Evolutionary conservation across 2,888 invertebrate species (phyloP).

Genomic region (Ichneumon xanthorius): DNA sequence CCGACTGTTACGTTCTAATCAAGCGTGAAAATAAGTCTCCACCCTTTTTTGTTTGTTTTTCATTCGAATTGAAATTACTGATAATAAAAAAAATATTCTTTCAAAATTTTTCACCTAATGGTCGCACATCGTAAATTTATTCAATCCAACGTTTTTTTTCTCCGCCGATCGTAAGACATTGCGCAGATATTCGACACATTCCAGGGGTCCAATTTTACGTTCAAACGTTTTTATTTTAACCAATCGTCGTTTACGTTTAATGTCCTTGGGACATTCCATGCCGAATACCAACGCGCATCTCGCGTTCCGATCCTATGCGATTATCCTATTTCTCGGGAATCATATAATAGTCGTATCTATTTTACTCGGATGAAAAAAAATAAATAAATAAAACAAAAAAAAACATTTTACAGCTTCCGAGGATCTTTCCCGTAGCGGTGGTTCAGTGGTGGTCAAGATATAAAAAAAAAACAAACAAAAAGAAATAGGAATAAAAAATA

Average conservation of each 20-base stretch:
- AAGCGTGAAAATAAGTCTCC: conserved; percentile 26
- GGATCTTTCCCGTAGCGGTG: conserved; percentile 5
- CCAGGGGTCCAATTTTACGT: neutral
- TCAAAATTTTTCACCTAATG: neutral
- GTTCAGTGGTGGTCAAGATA: conserved; percentile 6
- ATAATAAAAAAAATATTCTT: neutral
- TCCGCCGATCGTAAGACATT: neutral
- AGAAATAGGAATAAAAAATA: neutral
- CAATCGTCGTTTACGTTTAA: neutral
- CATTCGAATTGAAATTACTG: neutral
- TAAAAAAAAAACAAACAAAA: conserved; percentile 8
- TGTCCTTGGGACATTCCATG: neutral
- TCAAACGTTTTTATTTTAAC: neutral
- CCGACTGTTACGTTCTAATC: conserved; percentile 23
- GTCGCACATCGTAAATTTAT: neutral
- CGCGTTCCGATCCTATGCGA: conserved; percentile 27
- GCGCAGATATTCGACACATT: neutral
- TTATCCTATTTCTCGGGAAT: conserved; percentile 46
- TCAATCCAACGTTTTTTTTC: neutral
- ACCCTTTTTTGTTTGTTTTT: neutral
- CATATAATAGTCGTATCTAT: conserved; percentile 22
- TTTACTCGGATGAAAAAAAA: conserved; percentile 31
- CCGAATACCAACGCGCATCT: conserved; percentile 7
- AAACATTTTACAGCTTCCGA: neutral
- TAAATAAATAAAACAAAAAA: too few species aligned